phyloP scores from a whole-genome alignment of 2,797 vertebrate genomes.

The Peromyscus melanophrys region DNA sequence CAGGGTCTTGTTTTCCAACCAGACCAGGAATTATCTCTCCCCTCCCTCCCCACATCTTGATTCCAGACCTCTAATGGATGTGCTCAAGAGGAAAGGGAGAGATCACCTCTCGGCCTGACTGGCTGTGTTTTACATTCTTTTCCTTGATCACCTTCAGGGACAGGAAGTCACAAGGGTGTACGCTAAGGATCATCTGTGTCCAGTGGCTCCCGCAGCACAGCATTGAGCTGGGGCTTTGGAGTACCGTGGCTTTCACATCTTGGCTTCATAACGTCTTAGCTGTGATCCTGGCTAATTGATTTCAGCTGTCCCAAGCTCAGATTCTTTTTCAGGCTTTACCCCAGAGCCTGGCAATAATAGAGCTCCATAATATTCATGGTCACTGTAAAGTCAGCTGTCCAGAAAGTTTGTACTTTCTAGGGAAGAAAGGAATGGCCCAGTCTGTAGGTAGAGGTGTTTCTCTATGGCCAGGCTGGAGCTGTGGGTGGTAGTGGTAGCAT shows the following conservation, averaged over 20 bases:
- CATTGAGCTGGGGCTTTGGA: background rate
- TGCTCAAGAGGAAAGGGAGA: background rate
- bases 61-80: background rate
- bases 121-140: background rate
- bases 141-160: no score
- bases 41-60: background rate
- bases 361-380: background rate
- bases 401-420: background rate
- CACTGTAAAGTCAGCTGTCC: background rate
- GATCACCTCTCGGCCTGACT: background rate
- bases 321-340: background rate
- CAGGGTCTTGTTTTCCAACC: background rate
- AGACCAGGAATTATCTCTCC: slow-evolving; percentile 13
- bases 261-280: background rate
- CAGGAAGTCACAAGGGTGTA: background rate
- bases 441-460: background rate
- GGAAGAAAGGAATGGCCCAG: background rate
- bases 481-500: background rate
- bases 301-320: background rate
- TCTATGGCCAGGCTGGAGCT: background rate
- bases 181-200: background rate
- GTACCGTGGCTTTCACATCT: background rate
- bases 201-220: accelerated
- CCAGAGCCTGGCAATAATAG: background rate
- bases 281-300: slow-evolving; percentile 15